Percentiles rank a stretch among this genome's conserved stretches.
phyloP scores from a whole-genome alignment of 2,113 vertebrate genomes.

The Burhinus bistriatus region DNA sequence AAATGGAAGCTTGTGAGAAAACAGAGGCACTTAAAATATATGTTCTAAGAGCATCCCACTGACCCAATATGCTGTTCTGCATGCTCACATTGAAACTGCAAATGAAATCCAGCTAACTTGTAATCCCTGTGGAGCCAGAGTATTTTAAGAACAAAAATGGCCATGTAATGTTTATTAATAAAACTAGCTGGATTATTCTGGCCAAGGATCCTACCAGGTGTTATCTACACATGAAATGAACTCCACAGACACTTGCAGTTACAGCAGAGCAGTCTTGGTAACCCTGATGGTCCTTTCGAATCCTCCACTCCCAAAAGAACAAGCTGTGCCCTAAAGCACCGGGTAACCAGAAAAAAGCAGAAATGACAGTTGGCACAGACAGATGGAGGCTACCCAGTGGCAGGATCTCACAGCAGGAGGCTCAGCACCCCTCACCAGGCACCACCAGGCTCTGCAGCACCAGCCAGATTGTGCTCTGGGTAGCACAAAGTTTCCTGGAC shows the following conservation, averaged over 20 bases:
- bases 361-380: conserved; percentile 22
- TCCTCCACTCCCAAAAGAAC: background rate
- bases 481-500: background rate
- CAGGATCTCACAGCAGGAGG: background rate
- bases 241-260: background rate
- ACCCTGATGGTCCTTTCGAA: background rate
- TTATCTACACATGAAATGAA: background rate
- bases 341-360: background rate
- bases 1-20: background rate
- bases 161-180: background rate
- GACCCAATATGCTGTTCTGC: background rate
- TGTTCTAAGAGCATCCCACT: background rate
- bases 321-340: background rate
- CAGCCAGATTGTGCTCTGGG: background rate
- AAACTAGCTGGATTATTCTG: background rate
- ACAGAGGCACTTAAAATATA: background rate
- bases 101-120: background rate
- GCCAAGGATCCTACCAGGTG: background rate
- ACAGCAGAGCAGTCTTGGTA: background rate
- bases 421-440: conserved; percentile 36
- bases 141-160: background rate
- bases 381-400: conserved; percentile 21
- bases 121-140: background rate
- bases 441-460: background rate
- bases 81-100: background rate